phyloP scores from a whole-genome alignment of 1,140 invertebrate species.

The Tetramorium alpestre region DNA sequence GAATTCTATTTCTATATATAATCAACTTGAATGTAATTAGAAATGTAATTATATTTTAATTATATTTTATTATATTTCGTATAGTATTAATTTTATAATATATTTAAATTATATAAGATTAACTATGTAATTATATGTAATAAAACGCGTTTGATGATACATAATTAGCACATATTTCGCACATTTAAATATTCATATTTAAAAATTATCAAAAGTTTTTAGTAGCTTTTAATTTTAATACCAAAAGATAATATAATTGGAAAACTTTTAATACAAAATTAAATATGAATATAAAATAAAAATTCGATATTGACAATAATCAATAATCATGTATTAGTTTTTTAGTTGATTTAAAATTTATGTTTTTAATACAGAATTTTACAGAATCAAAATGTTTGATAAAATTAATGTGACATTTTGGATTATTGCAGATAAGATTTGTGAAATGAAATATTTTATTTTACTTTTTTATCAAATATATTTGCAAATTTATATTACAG shows the following conservation, averaged over 20 bases:
- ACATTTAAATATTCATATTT: not conserved
- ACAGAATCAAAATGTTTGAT: not conserved
- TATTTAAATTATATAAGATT: constrained; percentile 6
- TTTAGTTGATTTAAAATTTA: not conserved
- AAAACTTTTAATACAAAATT: not conserved
- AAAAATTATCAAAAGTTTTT: constrained; percentile 6
- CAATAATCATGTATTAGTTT: not conserved
- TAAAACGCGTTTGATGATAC: not conserved
- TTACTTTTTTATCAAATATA: not conserved
- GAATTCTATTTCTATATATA: not conserved
- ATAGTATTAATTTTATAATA: not conserved
- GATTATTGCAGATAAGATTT: not conserved
- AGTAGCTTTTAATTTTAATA: not conserved
- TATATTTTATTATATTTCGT: not conserved
- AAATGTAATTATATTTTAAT: constrained; percentile 21
- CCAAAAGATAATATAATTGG: not conserved
- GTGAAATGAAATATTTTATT: not conserved
- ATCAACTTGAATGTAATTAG: not conserved
- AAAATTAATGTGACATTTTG: not conserved
- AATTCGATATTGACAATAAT: not conserved
- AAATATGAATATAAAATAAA: not conserved
- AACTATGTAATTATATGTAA: constrained; percentile 2
- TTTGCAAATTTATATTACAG: not conserved
- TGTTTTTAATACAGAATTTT: not conserved
- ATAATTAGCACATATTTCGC: not conserved